These are phyloP conservation scores for Dryocosmus kuriphilus DNA, from an alignment of 2,888 invertebrate species.

Conservation along the genomic window DNA sequence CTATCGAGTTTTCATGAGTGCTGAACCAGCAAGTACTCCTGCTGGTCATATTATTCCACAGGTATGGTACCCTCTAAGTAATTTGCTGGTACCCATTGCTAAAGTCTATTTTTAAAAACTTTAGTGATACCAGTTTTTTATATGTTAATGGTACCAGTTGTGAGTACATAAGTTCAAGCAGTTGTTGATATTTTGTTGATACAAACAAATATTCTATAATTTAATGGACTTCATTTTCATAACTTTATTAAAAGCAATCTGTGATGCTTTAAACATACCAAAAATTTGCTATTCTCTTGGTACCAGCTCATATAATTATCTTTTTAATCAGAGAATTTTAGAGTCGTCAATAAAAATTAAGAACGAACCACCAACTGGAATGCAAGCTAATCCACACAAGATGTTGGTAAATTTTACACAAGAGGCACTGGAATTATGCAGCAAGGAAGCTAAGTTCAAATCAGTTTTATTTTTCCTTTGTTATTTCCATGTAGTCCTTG, in stretches of 20 bases:
- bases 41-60: constrained; percentile 96
- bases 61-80: constrained; percentile 70
- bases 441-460: constrained; percentile 97
- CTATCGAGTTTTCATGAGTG: constrained; percentile 95
- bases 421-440: constrained; percentile 96
- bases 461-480: constrained; percentile 94
- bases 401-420: constrained; percentile 96
- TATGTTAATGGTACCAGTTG: too few relatives aligned
- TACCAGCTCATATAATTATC: background rate
- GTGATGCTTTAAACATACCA: background rate
- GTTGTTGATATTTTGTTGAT: too few relatives aligned
- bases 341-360: constrained; percentile 98
- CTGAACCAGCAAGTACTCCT: constrained; percentile 93
- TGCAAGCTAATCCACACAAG: constrained; percentile 97
- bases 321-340: constrained; percentile 85
- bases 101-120: background rate
- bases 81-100: too few relatives aligned
- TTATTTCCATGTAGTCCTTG: constrained; percentile 98
- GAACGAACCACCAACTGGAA: constrained; percentile 97
- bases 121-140: constrained; percentile 2
- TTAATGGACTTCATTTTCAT: background rate
- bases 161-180: too few relatives aligned
- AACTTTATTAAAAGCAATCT: too few relatives aligned
- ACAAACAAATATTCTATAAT: too few relatives aligned
- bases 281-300: constrained; percentile 2